These are phyloP conservation scores for Eupithecia pulchellata DNA, from an alignment of 2,888 invertebrate species.

Conservation along the genomic window DNA sequence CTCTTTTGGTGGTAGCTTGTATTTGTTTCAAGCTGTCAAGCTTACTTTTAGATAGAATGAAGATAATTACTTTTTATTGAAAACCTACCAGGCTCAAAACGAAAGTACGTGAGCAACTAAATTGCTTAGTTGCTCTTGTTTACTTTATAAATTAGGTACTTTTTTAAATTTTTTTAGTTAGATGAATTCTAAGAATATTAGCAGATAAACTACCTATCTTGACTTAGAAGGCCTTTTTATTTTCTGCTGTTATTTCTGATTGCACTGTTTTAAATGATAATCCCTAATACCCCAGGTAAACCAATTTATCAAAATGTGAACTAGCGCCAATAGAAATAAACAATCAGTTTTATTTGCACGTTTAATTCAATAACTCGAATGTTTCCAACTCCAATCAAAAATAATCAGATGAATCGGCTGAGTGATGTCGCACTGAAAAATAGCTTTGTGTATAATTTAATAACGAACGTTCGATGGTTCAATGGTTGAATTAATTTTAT, in stretches of 20 bases:
- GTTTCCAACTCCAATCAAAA: constrained; percentile 58
- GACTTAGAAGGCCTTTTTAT: neutral
- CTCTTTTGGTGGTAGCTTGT: too few species aligned
- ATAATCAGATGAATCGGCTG: constrained; percentile 67
- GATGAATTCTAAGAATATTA: too few species aligned
- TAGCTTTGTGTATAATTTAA: constrained; percentile 73
- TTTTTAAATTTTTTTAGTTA: too few species aligned
- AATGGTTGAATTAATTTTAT: constrained; percentile 60
- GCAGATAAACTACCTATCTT: too few species aligned
- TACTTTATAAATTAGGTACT: too few species aligned
- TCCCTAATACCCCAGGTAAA: neutral
- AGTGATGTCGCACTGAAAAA: constrained; percentile 63
- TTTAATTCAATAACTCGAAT: constrained; percentile 44
- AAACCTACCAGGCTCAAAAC: too few species aligned
- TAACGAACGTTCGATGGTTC: constrained; percentile 67
- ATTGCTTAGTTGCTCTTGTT: too few species aligned
- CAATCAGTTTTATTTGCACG: constrained; percentile 31
- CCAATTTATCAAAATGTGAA: constrained; percentile 6
- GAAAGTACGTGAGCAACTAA: too few species aligned
- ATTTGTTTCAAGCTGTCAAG: too few species aligned
- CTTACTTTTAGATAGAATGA: too few species aligned
- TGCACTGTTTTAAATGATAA: neutral
- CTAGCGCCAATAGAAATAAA: constrained; percentile 17
- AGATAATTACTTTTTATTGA: too few species aligned
- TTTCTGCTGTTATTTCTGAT: neutral